Base-by-base conservation (phyloP, 1,140 invertebrate species). In the Habropoda laboriosa region DNA sequence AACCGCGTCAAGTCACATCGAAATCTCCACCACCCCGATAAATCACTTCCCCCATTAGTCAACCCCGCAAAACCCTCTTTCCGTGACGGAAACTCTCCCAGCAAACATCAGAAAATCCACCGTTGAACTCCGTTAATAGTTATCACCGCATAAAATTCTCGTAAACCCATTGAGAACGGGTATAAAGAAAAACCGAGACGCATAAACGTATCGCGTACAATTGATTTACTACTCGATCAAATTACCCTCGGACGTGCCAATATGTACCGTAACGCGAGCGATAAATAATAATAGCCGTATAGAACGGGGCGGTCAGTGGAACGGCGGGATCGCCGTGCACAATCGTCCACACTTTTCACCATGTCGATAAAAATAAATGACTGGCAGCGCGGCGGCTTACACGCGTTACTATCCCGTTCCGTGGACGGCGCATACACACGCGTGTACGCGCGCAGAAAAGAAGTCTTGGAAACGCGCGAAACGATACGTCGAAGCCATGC, bases 391-490 rank as follows among this genome's bases (percentile, higher is more conserved):
- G 40, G 64, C 51, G n/a, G 61, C 30, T 66, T 42, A 30, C 47
- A 47, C 24, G 57, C n/a, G 30, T 64, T 66, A 53, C 40, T 68
- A 63, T 79, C 38, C 35, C 51, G 49, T 47, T 55, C 57, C 55
- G 57, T 42, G 77, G 79, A 66, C 74, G 66, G 24, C 47, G 8
- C 10, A n/a, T 38, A 27, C n/a, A n/a, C n/a, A 66, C 8, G 60
- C 66, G 58, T n/a, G 45, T 13, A 13, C 27, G 27, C 21, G 60
- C 24, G 38, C n/a, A 63, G 64, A 58, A 60, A 45, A 83, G 73
- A 72, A 81, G 64, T 45, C 40, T 45, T 58, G 82, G 49, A 86
- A 86, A 85, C 80, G 85, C 75, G 83, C 64, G 76, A 86, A 85
- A 79, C 80, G 66, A 81, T 86, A 82, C 80, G 80, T 86, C 76